Evolutionary conservation across 2,888 invertebrate species (phyloP).

Genomic region (Baccha elongata): DNA sequence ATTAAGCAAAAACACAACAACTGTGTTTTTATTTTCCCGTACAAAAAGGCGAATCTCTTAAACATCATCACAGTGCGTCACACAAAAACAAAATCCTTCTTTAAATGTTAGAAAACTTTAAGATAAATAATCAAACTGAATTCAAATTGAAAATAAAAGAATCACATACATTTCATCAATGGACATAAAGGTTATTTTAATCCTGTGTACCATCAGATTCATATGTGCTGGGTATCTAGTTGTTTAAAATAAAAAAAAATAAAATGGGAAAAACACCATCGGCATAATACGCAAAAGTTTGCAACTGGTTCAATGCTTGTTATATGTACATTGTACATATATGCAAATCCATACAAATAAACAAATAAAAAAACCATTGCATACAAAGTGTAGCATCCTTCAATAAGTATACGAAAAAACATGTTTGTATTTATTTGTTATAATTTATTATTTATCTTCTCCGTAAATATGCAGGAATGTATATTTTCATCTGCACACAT

Average conservation of each 20-base stretch:
- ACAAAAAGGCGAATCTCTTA: neutral
- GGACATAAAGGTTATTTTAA: neutral
- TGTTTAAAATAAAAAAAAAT: constrained; percentile 1
- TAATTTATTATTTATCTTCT: constrained; percentile 4
- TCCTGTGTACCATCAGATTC: constrained; percentile 7
- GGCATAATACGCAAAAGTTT: constrained; percentile 6
- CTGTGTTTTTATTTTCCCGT: too few species aligned
- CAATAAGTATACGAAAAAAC: constrained; percentile 28
- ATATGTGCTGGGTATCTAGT: neutral
- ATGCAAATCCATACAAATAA: neutral
- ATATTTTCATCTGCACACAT: neutral
- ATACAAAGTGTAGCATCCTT: constrained; percentile 32
- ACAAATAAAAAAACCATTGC: constrained; percentile 12
- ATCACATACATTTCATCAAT: constrained; percentile 14
- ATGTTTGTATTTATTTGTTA: constrained; percentile 10
- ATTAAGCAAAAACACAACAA: too few species aligned
- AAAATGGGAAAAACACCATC: neutral
- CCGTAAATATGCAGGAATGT: neutral
- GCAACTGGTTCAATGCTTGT: constrained; percentile 6
- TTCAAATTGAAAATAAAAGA: constrained; percentile 23
- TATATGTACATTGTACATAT: neutral
- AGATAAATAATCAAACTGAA: constrained; percentile 8
- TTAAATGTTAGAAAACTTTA: neutral
- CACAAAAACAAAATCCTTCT: constrained; percentile 2
- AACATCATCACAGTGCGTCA: neutral